These are phyloP conservation scores for Falco berigora DNA, from an alignment of 2,797 vertebrate species.

Conservation along the genomic window DNA sequence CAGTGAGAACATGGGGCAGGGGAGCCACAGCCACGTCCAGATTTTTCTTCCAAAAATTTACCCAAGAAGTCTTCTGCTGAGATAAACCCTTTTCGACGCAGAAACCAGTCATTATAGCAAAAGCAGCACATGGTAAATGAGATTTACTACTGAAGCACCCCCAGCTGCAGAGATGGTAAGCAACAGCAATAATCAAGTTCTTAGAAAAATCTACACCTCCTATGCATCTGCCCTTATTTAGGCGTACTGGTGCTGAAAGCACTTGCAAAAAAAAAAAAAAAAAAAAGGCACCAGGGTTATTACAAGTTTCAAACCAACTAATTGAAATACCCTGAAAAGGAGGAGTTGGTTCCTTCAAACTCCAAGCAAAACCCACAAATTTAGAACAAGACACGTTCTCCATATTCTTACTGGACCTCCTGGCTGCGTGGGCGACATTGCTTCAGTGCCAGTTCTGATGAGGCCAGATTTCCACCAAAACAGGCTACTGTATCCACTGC, in stretches of 20 bases:
- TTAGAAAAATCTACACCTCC: neutral
- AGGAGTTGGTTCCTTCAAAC: neutral
- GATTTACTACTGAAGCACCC: neutral
- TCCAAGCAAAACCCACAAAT: neutral
- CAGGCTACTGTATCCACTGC: accelerated
- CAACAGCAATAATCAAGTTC: neutral
- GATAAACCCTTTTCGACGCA: neutral
- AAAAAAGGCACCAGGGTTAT: neutral
- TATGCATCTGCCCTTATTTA: neutral
- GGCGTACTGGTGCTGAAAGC: neutral
- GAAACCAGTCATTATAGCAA: neutral
- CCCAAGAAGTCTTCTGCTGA: neutral
- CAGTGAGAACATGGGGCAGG: neutral
- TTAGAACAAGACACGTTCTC: accelerated
- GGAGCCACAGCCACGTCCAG: neutral
- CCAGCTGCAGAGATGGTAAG: neutral
- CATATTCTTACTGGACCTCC: neutral
- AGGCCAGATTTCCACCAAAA: neutral
- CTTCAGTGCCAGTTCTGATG: accelerated
- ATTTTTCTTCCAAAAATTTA: neutral
- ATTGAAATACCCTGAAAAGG: neutral
- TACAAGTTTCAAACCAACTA: neutral
- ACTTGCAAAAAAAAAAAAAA: neutral
- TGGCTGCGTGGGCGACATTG: accelerated
- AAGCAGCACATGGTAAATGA: neutral